A percentile compares a stretch with the other conserved stretches of the same genome.
These are phyloP conservation scores for Leucozona laternaria DNA, from an alignment of 2,888 invertebrate genomes.

Conservation along the genomic window DNA sequence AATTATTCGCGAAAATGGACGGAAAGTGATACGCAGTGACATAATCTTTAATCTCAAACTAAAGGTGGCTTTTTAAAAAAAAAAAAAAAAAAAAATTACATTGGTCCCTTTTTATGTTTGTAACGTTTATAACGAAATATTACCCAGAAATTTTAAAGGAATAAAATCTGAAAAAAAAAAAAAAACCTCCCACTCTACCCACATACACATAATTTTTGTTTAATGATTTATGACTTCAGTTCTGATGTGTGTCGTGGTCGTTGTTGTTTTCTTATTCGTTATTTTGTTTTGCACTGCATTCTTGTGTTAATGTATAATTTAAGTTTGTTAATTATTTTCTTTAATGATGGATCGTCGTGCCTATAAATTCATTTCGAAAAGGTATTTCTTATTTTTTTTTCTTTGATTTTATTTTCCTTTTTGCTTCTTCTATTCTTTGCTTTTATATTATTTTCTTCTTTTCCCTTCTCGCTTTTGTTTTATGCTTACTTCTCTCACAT, in stretches of 20 bases:
- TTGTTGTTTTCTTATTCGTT: slow-evolving; percentile 71
- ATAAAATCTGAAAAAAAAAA: slow-evolving; percentile 37
- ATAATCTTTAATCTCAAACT: slow-evolving; percentile 41
- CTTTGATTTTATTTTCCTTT: slow-evolving; percentile 74
- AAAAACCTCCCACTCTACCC: slow-evolving; percentile 65
- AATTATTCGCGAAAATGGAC: slow-evolving; percentile 68
- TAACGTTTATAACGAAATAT: slow-evolving; percentile 31
- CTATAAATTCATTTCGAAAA: slow-evolving; percentile 92
- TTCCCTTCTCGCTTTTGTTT: slow-evolving; percentile 55
- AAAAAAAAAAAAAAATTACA: slow-evolving; percentile 12
- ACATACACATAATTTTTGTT: slow-evolving; percentile 42
- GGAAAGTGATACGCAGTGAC: slow-evolving; percentile 63
- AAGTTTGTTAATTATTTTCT: slow-evolving; percentile 83
- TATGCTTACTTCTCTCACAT: slow-evolving; percentile 9
- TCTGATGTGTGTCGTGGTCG: slow-evolving; percentile 74
- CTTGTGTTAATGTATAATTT: slow-evolving; percentile 80
- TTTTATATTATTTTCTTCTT: slow-evolving; percentile 77
- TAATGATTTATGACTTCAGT: slow-evolving; percentile 69
- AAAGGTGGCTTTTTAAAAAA: slow-evolving; percentile 69
- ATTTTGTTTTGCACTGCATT: slow-evolving; percentile 76
- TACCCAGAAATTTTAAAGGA: slow-evolving; percentile 17
- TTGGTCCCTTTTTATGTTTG: slow-evolving; percentile 51
- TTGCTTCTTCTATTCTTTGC: slow-evolving; percentile 76
- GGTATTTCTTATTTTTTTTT: slow-evolving; percentile 88
- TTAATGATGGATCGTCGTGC: slow-evolving; percentile 91